Conservation (phyloP, 2,113 vertebrate genomes). For the Scopus umbretta region DNA sequence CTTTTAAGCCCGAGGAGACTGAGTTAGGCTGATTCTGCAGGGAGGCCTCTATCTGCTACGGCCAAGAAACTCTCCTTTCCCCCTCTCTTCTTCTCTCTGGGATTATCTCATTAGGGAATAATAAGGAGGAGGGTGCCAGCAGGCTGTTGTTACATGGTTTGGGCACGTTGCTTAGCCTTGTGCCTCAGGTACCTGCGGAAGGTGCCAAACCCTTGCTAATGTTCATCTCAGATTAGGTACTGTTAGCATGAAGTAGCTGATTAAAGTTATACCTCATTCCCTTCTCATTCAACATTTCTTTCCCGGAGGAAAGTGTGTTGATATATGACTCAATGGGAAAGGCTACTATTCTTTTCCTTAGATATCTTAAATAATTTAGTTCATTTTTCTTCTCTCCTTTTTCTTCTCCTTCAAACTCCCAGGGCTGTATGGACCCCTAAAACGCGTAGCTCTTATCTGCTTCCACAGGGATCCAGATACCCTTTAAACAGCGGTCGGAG, state of each 20-base stretch:
- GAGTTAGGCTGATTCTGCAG: not conserved
- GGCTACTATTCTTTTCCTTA: not conserved
- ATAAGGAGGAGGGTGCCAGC: not conserved
- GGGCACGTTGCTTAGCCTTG: not conserved
- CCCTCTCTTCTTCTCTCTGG: not conserved
- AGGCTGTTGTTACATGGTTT: not conserved
- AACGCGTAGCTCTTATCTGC: not conserved
- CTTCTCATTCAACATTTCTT: not conserved
- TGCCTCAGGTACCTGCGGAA: not conserved
- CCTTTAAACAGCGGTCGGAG: not conserved
- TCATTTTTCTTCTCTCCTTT: not conserved
- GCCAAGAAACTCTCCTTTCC: not conserved
- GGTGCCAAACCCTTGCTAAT: not conserved
- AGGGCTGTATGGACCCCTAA: not conserved
- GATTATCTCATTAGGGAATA: not conserved
- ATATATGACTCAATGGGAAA: not conserved
- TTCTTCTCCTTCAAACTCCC: not conserved
- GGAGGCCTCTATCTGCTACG: not conserved
- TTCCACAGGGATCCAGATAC: not conserved
- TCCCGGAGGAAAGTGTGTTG: not conserved
- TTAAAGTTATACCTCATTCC: not conserved
- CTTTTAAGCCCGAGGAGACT: not conserved
- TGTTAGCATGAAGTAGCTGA: not conserved
- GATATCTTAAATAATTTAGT: not conserved
- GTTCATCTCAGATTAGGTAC: not conserved